phyloP scores from a whole-genome alignment of 2,888 invertebrate species.

The Callyntrura guangdongensis region DNA sequence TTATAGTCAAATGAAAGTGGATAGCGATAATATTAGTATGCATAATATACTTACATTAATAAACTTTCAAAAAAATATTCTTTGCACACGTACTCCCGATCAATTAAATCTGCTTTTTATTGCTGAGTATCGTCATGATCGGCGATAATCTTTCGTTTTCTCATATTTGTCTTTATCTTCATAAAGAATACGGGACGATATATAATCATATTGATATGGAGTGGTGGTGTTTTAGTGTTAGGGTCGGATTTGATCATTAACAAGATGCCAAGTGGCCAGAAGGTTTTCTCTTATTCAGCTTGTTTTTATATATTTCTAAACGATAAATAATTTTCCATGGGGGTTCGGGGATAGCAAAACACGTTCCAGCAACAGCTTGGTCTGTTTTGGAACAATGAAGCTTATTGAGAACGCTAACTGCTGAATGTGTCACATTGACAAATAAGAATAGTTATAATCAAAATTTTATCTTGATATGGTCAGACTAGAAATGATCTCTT shows the following conservation, averaged over 20 bases:
- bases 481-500: constrained; percentile 41
- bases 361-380: neutral
- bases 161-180: constrained; percentile 30
- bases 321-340: constrained; percentile 60
- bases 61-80: constrained; percentile 29
- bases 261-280: constrained; percentile 23
- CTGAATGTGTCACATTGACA: constrained; percentile 46
- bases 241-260: constrained; percentile 2
- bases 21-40: constrained; percentile 3
- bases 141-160: constrained; percentile 55
- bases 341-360: neutral
- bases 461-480: constrained; percentile 55
- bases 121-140: constrained; percentile 56
- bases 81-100: constrained; percentile 24
- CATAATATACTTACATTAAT: neutral
- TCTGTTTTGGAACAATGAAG: constrained; percentile 39
- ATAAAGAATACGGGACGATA: neutral
- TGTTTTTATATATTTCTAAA: constrained; percentile 53
- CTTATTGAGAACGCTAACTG: constrained; percentile 51
- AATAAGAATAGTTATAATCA: constrained; percentile 56
- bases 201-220: neutral
- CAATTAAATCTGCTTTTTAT: constrained; percentile 5
- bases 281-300: constrained; percentile 55
- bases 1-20: neutral
- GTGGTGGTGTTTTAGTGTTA: constrained; percentile 55